Percentiles rank a stretch among this genome's conserved stretches.
Evolutionary conservation across 2,888 invertebrate genomes (phyloP).

Genomic region (Eremobia ochroleuca): DNA sequence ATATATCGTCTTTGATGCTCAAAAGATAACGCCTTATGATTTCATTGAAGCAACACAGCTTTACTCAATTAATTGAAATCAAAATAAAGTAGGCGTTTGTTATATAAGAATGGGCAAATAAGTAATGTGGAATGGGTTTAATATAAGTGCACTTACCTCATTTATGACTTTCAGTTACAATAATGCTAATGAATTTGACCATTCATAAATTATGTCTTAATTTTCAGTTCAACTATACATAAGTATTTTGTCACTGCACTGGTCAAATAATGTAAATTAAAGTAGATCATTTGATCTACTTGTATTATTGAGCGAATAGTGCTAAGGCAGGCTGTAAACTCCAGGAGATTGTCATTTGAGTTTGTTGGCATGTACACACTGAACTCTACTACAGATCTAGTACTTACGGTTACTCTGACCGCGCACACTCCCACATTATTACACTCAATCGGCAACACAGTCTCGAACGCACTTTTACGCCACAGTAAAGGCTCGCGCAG

Average conservation of each 20-base stretch:
- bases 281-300: constrained; percentile 8
- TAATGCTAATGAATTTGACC: constrained; percentile 56
- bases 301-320: too few relatives aligned
- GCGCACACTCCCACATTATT: too few relatives aligned
- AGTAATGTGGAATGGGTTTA: constrained; percentile 28
- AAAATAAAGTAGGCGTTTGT: constrained; percentile 45
- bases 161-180: constrained; percentile 57
- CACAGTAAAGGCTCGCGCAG: too few relatives aligned
- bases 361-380: too few relatives aligned
- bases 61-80: constrained; percentile 21
- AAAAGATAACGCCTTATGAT: constrained; percentile 60
- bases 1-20: not conserved
- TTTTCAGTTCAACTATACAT: constrained; percentile 33
- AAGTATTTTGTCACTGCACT: constrained; percentile 13
- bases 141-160: constrained; percentile 53
- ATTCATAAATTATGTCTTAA: constrained; percentile 30
- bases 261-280: constrained; percentile 23
- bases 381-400: too few relatives aligned
- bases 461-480: too few relatives aligned
- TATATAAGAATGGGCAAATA: constrained; percentile 23
- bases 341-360: too few relatives aligned
- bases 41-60: constrained; percentile 62
- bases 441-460: too few relatives aligned
- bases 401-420: too few relatives aligned
- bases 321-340: too few relatives aligned